A percentile compares a stretch with the other conserved stretches of the same genome.
phyloP scores from a whole-genome alignment of 2,797 vertebrate genomes.

The Mormyrus hasselquistii region DNA sequence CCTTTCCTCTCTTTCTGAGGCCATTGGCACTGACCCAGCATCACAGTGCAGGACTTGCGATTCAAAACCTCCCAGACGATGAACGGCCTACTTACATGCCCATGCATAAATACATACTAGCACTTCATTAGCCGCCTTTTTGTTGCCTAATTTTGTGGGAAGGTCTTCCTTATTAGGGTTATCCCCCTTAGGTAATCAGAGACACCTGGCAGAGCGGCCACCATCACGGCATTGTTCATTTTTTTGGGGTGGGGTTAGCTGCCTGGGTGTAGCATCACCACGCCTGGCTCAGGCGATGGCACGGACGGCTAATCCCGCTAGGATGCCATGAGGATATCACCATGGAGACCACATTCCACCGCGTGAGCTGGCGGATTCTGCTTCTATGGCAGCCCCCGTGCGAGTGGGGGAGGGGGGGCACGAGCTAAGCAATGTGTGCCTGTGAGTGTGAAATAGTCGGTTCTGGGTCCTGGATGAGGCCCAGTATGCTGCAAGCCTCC shows the following conservation, averaged over 20 bases:
- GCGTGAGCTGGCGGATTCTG: slow-evolving; percentile 50
- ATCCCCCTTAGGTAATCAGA: not conserved
- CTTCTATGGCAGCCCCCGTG: slow-evolving; percentile 43
- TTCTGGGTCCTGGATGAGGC: not conserved
- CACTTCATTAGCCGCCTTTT: not conserved
- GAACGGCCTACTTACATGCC: not conserved
- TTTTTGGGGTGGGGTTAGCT: slow-evolving; percentile 24
- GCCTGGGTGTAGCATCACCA: slow-evolving; percentile 40
- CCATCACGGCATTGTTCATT: not conserved
- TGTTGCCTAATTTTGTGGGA: not conserved
- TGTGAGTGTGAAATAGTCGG: slow-evolving; percentile 1
- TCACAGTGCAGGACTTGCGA: not conserved
- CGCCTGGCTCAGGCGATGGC: slow-evolving; percentile 38
- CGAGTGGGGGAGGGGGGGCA: not conserved
- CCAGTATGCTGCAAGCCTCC: not conserved
- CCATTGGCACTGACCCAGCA: not conserved
- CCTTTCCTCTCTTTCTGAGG: not conserved
- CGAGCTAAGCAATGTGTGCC: not conserved
- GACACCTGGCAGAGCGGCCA: slow-evolving; percentile 23
- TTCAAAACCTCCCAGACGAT: not conserved
- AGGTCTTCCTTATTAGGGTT: not conserved
- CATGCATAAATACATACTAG: not conserved
- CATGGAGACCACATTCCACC: slow-evolving; percentile 65
- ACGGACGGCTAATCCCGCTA: slow-evolving; percentile 48
- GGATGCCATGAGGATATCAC: slow-evolving; percentile 56